phyloP scores from a whole-genome alignment of 1,140 invertebrate genomes.

The Nasonia longicornis region DNA sequence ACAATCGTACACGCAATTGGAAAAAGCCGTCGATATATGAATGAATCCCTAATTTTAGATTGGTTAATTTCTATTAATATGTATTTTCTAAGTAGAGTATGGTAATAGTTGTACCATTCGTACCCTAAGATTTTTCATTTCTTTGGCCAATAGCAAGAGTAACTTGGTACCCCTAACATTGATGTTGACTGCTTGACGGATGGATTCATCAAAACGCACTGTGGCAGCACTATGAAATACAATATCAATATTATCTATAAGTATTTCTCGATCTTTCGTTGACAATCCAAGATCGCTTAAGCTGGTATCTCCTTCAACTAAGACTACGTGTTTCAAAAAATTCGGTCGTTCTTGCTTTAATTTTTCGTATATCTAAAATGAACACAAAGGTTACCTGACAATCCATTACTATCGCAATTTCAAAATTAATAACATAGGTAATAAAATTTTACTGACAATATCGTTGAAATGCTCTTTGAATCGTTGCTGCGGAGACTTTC shows the following conservation, averaged over 20 bases:
- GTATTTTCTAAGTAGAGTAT: background rate
- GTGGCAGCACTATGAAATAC: conserved; percentile 91
- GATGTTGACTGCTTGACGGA: conserved; percentile 74
- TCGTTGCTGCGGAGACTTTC: conserved; percentile 71
- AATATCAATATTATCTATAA: conserved; percentile 70
- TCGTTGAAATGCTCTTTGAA: conserved; percentile 72
- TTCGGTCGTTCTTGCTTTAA: conserved; percentile 62
- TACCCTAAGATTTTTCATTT: conserved; percentile 78
- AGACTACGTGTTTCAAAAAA: conserved; percentile 70
- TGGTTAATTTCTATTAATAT: too few species aligned
- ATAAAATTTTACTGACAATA: conserved; percentile 61
- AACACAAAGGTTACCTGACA: background rate
- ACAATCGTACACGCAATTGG: conserved; percentile 72
- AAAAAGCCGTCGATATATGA: conserved; percentile 78
- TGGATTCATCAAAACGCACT: conserved; percentile 86
- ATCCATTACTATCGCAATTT: conserved; percentile 23
- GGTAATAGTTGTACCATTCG: background rate
- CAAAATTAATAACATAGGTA: background rate
- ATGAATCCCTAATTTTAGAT: conserved; percentile 56
- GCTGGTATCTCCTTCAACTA: conserved; percentile 75
- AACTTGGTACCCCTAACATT: conserved; percentile 75
- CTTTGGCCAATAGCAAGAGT: conserved; percentile 72
- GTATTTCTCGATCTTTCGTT: conserved; percentile 64
- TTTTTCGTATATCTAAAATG: conserved; percentile 68
- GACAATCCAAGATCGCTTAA: conserved; percentile 72